Conservation (phyloP, 1,140 invertebrate species). For the Ruditapes philippinarum region DNA sequence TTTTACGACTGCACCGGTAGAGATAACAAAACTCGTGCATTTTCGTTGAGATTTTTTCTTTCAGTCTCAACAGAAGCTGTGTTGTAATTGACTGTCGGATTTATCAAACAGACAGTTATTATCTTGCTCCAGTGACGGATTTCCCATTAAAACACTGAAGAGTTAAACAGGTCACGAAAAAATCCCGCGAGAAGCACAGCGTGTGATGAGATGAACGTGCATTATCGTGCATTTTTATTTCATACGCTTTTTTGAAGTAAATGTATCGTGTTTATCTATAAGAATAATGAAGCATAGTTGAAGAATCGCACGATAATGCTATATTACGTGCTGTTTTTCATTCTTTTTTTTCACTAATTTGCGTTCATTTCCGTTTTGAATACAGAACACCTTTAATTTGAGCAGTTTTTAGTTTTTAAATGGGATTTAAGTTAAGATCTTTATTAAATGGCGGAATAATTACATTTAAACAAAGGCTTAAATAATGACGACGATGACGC, state of each 20-base stretch:
- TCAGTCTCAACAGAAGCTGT: background rate
- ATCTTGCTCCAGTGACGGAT: constrained; percentile 5
- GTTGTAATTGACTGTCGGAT: constrained; percentile 11
- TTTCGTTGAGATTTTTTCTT: background rate
- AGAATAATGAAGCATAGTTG: background rate
- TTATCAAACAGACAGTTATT: constrained; percentile 42
- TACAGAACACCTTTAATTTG: background rate
- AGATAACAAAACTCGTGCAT: constrained; percentile 40
- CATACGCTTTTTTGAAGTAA: constrained; percentile 1
- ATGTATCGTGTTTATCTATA: background rate
- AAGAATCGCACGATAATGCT: background rate
- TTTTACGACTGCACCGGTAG: constrained; percentile 44
- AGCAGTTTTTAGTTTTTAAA: background rate
- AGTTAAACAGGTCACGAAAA: background rate
- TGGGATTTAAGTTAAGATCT: background rate
- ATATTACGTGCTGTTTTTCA: too few species aligned
- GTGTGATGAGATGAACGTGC: background rate
- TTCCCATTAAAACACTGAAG: constrained; percentile 29
- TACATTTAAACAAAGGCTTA: background rate
- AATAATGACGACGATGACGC: background rate
- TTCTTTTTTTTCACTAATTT: background rate
- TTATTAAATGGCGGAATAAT: constrained; percentile 21
- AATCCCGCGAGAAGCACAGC: background rate
- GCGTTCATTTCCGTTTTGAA: background rate
- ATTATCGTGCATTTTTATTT: background rate